Conservation (phyloP, 2,113 vertebrate species). For the Lepus timidus region DNA sequence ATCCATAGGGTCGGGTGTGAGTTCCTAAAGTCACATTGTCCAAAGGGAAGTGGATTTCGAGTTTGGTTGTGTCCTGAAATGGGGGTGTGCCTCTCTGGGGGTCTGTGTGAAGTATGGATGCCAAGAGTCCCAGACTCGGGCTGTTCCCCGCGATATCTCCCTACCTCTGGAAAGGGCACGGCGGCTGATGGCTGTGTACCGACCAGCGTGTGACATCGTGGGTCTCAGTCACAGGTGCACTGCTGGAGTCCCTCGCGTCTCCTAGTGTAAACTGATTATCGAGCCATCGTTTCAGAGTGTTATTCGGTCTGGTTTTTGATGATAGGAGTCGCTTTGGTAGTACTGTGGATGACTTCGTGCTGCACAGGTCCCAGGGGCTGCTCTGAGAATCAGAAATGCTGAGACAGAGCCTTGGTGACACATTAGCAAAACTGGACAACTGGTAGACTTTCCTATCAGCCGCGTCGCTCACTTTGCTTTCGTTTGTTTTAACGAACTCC, state of each 20-base stretch:
- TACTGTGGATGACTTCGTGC: conserved; percentile 67
- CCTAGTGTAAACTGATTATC: conserved; percentile 60
- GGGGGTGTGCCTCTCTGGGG: neutral
- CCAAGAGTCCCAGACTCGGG: neutral
- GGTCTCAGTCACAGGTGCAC: neutral
- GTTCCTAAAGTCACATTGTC: neutral
- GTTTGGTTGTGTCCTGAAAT: neutral
- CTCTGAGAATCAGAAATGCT: conserved; percentile 68
- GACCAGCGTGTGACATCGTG: neutral
- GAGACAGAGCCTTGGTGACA: conserved; percentile 68
- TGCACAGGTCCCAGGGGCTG: conserved; percentile 59
- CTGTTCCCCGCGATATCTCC: neutral
- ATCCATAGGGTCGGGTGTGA: neutral
- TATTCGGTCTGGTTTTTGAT: conserved; percentile 72
- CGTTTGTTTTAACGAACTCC: conserved; percentile 73
- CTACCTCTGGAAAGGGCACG: neutral
- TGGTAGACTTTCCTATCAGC: conserved; percentile 15
- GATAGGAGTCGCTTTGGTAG: conserved; percentile 28
- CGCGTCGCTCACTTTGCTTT: conserved; percentile 62
- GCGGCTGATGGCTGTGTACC: neutral
- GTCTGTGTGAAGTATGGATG: neutral
- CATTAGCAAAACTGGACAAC: conserved; percentile 34
- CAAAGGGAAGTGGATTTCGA: neutral
- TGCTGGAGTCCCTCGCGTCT: conserved; percentile 26
- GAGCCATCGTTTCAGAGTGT: conserved; percentile 47